Conservation (phyloP, 2,888 invertebrate genomes). For the Zhuqinia jingwanae region DNA sequence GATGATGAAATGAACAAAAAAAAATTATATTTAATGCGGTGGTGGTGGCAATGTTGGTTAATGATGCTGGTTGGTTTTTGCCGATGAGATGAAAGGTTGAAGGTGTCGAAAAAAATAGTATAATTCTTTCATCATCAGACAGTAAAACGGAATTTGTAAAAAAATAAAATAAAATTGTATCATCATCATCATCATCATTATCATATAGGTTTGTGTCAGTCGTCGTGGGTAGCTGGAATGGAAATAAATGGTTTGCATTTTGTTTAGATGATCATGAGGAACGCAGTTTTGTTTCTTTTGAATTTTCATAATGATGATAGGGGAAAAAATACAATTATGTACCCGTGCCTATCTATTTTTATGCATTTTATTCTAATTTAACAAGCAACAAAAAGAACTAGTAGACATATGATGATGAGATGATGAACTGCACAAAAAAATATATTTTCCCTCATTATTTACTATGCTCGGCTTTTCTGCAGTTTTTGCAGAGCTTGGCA, state of each 20-base stretch:
- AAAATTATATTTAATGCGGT: not conserved
- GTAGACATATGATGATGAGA: no score
- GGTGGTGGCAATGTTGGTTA: not conserved
- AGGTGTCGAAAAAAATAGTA: constrained; percentile 12
- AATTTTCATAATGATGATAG: not conserved
- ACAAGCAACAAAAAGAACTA: constrained; percentile 1
- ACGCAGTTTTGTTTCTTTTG: constrained; percentile 1
- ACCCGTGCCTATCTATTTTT: constrained; percentile 9
- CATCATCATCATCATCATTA: not conserved
- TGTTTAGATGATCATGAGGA: not conserved
- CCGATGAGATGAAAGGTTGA: constrained; percentile 9
- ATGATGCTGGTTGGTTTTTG: not conserved
- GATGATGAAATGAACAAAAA: no score
- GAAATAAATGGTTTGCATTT: constrained; percentile 34
- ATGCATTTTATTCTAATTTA: constrained; percentile 6
- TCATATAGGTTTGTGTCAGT: not conserved
- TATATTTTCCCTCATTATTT: not conserved
- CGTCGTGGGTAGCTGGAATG: constrained; percentile 42
- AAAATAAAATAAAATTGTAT: constrained; percentile 7
- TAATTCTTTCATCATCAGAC: constrained; percentile 2
- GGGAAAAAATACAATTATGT: not conserved
- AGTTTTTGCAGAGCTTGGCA: constrained; percentile 7
- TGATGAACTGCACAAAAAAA: not conserved
- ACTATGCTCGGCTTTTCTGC: constrained; percentile 4
- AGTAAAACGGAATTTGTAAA: not conserved